Percentiles rank a stretch among this genome's conserved stretches.
Evolutionary conservation across 2,888 invertebrate species (phyloP).

Genomic region (Stegana nigrithorax): DNA sequence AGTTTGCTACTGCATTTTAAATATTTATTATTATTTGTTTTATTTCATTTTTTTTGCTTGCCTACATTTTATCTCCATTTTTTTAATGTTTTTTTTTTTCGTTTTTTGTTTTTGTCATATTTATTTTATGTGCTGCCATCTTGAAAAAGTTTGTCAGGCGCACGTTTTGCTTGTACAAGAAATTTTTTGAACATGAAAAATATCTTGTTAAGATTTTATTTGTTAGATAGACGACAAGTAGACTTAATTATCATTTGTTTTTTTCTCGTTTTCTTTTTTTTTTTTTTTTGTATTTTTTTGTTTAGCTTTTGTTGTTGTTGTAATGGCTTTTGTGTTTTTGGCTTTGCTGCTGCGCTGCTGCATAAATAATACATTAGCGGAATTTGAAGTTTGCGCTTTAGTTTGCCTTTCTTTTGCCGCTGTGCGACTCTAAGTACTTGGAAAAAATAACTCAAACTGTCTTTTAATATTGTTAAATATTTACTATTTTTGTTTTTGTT

Average conservation of each 20-base stretch:
- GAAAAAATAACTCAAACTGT: background rate
- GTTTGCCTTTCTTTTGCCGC: slow-evolving; percentile 2
- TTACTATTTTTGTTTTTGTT: background rate
- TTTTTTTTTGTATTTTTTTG: slow-evolving; percentile 12
- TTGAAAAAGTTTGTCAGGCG: slow-evolving; percentile 45
- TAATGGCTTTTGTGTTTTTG: no score
- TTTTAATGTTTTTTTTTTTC: slow-evolving; percentile 31
- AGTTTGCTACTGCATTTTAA: slow-evolving; percentile 66
- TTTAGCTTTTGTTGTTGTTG: slow-evolving; percentile 24
- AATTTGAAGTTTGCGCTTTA: no score
- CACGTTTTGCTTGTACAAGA: slow-evolving; percentile 64
- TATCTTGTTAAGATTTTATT: slow-evolving; percentile 67
- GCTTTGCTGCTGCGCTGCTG: slow-evolving; percentile 23
- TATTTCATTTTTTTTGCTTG: background rate
- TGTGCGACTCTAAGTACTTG: no score
- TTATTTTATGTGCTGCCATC: slow-evolving; percentile 5
- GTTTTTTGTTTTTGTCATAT: slow-evolving; percentile 23
- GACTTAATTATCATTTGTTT: slow-evolving; percentile 64
- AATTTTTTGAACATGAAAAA: slow-evolving; percentile 59
- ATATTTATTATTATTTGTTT: slow-evolving; percentile 44
- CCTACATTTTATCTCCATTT: no score
- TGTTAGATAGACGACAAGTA: slow-evolving; percentile 63
- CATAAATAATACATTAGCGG: slow-evolving; percentile 44
- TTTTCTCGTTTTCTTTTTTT: no score
- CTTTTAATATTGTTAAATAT: background rate